These are phyloP conservation scores for Bos taurus DNA, from an alignment of 2,113 vertebrate species.

Conservation along the genomic window DNA sequence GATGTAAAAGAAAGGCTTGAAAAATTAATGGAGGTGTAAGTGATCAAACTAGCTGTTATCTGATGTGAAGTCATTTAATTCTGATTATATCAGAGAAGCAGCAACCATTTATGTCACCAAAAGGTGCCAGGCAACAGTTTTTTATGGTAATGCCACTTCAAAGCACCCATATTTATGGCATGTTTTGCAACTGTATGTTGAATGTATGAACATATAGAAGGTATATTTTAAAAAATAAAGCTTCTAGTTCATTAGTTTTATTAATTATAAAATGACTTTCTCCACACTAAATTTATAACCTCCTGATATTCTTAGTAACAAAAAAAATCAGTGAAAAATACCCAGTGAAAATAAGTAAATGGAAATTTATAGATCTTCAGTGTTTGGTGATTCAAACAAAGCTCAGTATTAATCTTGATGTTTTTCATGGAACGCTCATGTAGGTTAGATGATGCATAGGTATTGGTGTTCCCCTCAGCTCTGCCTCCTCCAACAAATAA, in stretches of 20 bases:
- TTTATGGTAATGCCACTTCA: background rate
- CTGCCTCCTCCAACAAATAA: background rate
- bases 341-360: background rate
- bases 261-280: background rate
- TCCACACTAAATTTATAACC: background rate
- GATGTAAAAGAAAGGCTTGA: slow-evolving; percentile 73
- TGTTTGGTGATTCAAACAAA: background rate
- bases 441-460: background rate
- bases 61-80: slow-evolving; percentile 43
- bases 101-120: slow-evolving; percentile 34
- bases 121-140: slow-evolving; percentile 48
- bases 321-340: background rate
- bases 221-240: background rate
- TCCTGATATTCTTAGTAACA: background rate
- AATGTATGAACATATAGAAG: background rate
- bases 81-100: slow-evolving; percentile 55
- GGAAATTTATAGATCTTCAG: background rate
- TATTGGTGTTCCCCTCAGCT: background rate
- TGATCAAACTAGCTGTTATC: slow-evolving; percentile 61
- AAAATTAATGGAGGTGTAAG: slow-evolving; percentile 72
- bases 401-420: background rate
- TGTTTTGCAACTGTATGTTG: background rate
- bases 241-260: background rate
- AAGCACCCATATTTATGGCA: background rate
- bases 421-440: background rate